Base-by-base conservation (phyloP, 1,140 invertebrate genomes). In the Choristoneura fumiferana region DNA sequence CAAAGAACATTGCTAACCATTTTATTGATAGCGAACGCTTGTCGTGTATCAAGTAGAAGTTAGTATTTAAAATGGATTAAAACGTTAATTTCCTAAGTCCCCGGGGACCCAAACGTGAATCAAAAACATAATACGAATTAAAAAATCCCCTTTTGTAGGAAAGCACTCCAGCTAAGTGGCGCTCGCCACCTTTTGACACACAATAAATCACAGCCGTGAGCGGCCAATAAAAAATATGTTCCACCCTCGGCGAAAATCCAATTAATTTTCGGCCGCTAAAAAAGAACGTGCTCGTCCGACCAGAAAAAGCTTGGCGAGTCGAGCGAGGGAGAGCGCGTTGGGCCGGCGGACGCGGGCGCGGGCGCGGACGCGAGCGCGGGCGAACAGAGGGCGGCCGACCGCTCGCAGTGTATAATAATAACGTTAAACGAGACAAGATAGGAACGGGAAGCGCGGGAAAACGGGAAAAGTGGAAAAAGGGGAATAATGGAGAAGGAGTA, bases 191-290 rank as follows among this genome's bases (percentile, higher is more conserved):
- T 85, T 85, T 81, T 83, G 84, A 87, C 83, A 86, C 81, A 87
- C 78, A 78, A 88, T 88, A 87, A 88, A 88, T 88, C 84, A 87
- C 74, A 71, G 74, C 73, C 71, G 77, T 80, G 79, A 84, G 76
- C 78, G 81, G 78, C 82, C 81, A 87, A 88, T 85, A 87, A 85
- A 88, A 88, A 87, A 88, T 86, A 84, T 86, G 83, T 87, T 87
- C 73, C 79, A 83, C 81, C 85, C 84, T 84, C 84, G 72, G 76
- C 78, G 85, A 84, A 88, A 85, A 88, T 85, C 84, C 85, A 88
- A 88, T 88, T 88, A 88, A 88, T 88, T 88, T 88, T 87, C 84
- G 80, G 74, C 73, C 73, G 76, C 70, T 78, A 81, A 88, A 86
- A 87, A 88, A 84, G 78, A 81, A 76, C 75, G 76, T 69, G 78